Percentiles rank a stretch among this genome's conserved stretches.
Evolutionary conservation across 2,797 vertebrate genomes (phyloP).

Genomic region (Phaenicophaeus curvirostris): DNA sequence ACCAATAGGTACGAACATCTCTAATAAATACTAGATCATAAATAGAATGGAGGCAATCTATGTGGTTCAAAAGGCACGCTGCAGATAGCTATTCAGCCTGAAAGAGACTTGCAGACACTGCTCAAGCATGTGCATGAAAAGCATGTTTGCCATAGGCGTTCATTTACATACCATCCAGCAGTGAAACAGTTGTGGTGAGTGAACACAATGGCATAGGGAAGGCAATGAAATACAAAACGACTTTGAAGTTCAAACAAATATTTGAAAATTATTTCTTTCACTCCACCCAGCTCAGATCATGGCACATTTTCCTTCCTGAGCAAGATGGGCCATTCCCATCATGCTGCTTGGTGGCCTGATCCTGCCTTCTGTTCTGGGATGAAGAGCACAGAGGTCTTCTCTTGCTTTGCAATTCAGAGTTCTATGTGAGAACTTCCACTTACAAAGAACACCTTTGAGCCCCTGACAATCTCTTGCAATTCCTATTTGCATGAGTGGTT

Average conservation of each 20-base stretch:
- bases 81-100: background rate
- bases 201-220: background rate
- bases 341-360: background rate
- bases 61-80: background rate
- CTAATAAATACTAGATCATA: slow-evolving; percentile 45
- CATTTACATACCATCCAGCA: background rate
- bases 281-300: background rate
- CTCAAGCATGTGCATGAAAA: background rate
- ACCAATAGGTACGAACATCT: slow-evolving; percentile 11
- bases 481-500: background rate
- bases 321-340: background rate
- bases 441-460: fast-evolving
- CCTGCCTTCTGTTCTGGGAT: background rate
- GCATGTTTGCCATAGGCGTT: fast-evolving
- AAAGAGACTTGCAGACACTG: background rate
- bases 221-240: background rate
- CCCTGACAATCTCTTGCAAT: background rate
- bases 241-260: background rate
- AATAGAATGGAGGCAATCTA: slow-evolving; percentile 9
- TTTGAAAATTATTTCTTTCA: background rate
- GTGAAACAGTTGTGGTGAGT: fast-evolving
- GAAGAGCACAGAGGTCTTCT: background rate
- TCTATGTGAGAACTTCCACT: background rate
- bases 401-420: background rate
- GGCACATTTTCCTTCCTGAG: background rate